A percentile compares a stretch with the other conserved stretches of the same genome.
These are phyloP conservation scores for Beris morrisii DNA, from an alignment of 2,888 invertebrate genomes.

Conservation along the genomic window DNA sequence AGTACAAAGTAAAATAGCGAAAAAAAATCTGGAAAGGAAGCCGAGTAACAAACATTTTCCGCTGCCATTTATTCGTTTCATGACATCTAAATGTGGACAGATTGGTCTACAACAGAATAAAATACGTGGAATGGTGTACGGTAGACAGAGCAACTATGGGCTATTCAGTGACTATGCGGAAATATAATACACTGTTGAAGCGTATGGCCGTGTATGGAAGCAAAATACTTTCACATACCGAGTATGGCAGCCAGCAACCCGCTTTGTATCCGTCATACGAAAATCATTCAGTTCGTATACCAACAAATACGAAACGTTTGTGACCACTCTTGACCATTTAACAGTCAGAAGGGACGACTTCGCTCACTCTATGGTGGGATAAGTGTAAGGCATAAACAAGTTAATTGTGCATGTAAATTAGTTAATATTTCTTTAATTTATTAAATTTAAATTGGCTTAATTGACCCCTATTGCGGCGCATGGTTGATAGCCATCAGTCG, in stretches of 20 bases:
- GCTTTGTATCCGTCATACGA: no score
- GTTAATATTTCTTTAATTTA: slow-evolving; percentile 55
- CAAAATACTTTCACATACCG: no score
- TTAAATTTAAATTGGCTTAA: slow-evolving; percentile 58
- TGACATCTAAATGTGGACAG: slow-evolving; percentile 26
- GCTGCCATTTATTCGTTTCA: slow-evolving; percentile 35
- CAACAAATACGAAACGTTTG: no score
- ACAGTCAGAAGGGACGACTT: no score
- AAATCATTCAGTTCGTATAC: no score
- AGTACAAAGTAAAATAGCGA: slow-evolving; percentile 10
- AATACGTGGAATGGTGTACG: background rate
- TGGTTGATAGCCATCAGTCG: no score
- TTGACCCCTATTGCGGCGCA: slow-evolving; percentile 48
- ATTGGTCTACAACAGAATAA: slow-evolving; percentile 15
- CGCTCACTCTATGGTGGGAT: slow-evolving; percentile 1
- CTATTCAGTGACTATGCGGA: background rate
- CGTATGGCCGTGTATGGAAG: no score
- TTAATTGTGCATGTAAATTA: slow-evolving; percentile 49
- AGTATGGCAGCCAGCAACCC: no score
- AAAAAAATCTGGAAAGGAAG: slow-evolving; percentile 35
- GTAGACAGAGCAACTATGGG: background rate
- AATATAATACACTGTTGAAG: background rate
- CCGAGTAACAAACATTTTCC: slow-evolving; percentile 39
- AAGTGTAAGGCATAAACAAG: slow-evolving; percentile 40
- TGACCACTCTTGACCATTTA: no score